Conservation (phyloP, 2,113 vertebrate genomes). For the Pedetes capensis region DNA sequence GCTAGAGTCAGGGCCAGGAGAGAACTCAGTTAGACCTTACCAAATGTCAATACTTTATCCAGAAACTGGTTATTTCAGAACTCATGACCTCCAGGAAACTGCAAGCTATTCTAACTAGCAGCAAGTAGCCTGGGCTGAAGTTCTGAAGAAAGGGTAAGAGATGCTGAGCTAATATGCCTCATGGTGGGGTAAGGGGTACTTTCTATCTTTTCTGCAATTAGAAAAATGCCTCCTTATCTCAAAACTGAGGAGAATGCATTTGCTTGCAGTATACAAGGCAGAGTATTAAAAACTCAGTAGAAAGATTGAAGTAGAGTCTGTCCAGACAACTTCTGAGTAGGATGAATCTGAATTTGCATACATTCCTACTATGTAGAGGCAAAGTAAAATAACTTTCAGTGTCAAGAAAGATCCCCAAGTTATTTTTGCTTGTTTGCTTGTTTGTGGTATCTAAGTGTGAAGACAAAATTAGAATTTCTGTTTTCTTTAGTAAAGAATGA, state of each 20-base stretch:
- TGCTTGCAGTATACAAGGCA: neutral
- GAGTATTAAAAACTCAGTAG: neutral
- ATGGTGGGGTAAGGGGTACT: neutral
- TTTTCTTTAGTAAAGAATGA: neutral
- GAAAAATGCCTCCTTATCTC: neutral
- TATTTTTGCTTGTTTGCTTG: neutral
- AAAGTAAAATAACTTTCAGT: neutral
- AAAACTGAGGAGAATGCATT: neutral
- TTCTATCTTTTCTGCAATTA: neutral
- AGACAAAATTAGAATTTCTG: neutral
- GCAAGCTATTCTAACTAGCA: neutral
- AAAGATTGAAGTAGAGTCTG: neutral
- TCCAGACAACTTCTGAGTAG: neutral
- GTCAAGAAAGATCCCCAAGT: neutral
- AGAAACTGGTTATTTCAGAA: neutral
- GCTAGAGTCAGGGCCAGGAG: neutral
- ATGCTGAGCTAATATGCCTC: neutral
- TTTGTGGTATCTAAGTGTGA: neutral
- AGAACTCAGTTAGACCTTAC: neutral
- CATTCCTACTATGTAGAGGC: neutral
- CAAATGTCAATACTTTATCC: neutral
- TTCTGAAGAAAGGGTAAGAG: neutral
- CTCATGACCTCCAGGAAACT: neutral
- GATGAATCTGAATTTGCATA: neutral
- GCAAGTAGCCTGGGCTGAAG: neutral